These are phyloP conservation scores for Drosophila longiperda DNA, from an alignment of 2,888 invertebrate genomes.

Conservation along the genomic window DNA sequence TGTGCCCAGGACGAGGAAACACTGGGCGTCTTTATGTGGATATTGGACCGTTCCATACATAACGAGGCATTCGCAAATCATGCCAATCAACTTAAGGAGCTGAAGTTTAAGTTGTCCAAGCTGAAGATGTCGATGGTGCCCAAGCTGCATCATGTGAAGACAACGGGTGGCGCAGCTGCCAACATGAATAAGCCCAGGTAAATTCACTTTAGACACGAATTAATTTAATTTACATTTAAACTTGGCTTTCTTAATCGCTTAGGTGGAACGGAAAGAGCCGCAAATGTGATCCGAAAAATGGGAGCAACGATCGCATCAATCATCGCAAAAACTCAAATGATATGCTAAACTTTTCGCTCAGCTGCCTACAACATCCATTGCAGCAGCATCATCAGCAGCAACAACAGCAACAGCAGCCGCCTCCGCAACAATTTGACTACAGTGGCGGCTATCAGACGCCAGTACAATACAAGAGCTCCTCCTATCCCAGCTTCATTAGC, in stretches of 20 bases:
- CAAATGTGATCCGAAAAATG: conserved; percentile 83
- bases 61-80: conserved; percentile 84
- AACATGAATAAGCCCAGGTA: conserved; percentile 84
- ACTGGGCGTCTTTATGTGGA: conserved; percentile 83
- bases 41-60: conserved; percentile 84
- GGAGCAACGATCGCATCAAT: conserved; percentile 83
- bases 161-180: conserved; percentile 57
- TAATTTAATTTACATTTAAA: neutral
- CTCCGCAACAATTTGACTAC: conserved; percentile 58
- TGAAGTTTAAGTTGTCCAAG: conserved; percentile 84
- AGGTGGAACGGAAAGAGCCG: conserved; percentile 84
- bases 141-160: conserved; percentile 82
- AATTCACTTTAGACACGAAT: conserved; percentile 9
- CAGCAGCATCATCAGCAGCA: conserved; percentile 68
- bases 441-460: conserved; percentile 72
- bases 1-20: conserved; percentile 83
- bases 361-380: conserved; percentile 70
- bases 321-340: conserved; percentile 84
- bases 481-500: conserved; percentile 83
- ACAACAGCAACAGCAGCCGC: conserved; percentile 42
- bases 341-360: conserved; percentile 80
- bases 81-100: conserved; percentile 83
- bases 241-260: conserved; percentile 7
- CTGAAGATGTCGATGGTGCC: conserved; percentile 83
- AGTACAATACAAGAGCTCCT: conserved; percentile 82